Conservation (phyloP, 2,888 invertebrate species). For the Tetragonisca angustula region DNA sequence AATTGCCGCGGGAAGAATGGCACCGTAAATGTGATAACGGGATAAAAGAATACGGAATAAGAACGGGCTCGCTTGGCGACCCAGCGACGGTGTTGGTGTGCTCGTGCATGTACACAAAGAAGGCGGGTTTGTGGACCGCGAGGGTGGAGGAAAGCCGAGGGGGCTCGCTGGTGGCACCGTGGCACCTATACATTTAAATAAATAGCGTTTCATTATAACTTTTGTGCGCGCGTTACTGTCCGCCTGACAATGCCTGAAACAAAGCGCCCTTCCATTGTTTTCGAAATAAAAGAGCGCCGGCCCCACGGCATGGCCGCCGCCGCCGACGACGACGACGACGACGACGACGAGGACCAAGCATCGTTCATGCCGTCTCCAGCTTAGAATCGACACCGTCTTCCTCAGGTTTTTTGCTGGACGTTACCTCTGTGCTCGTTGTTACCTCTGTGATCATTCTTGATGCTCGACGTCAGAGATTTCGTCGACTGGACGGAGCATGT, state of each 20-base stretch:
- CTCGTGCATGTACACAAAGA: slow-evolving; percentile 50
- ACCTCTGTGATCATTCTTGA: neutral
- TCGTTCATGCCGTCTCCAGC: slow-evolving; percentile 48
- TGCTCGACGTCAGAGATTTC: no score
- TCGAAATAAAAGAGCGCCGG: slow-evolving; percentile 82
- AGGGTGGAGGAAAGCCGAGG: slow-evolving; percentile 39
- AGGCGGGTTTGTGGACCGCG: slow-evolving; percentile 38
- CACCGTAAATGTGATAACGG: slow-evolving; percentile 77
- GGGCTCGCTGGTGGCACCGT: slow-evolving; percentile 61
- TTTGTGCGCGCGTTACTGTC: slow-evolving; percentile 82
- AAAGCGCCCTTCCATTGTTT: slow-evolving; percentile 82
- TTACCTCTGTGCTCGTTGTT: slow-evolving; percentile 13
- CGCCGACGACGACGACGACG: slow-evolving; percentile 66
- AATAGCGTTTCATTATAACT: slow-evolving; percentile 83
- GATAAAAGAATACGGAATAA: slow-evolving; percentile 80
- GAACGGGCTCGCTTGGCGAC: slow-evolving; percentile 64
- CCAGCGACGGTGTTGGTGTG: slow-evolving; percentile 36
- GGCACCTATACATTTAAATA: slow-evolving; percentile 82
- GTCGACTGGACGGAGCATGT: no score
- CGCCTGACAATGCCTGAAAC: slow-evolving; percentile 82
- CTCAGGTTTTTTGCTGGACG: slow-evolving; percentile 18
- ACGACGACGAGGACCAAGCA: slow-evolving; percentile 35
- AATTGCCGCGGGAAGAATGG: slow-evolving; percentile 77
- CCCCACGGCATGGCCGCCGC: slow-evolving; percentile 78
- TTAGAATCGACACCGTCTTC: slow-evolving; percentile 48